Conservation (phyloP, 2,797 vertebrate species). For the Girardinus metallicus region DNA sequence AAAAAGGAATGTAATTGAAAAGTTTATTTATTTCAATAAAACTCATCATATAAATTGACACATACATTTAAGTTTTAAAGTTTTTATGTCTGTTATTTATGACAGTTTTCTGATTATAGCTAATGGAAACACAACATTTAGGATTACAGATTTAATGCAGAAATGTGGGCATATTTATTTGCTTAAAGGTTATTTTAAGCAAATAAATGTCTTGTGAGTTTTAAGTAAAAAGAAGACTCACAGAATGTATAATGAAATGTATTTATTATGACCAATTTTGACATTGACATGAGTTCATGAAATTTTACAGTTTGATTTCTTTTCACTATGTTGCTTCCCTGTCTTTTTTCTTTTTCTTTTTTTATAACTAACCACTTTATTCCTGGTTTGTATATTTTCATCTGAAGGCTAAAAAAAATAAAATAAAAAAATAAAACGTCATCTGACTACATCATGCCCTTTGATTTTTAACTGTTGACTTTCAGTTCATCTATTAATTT, state of each 20-base stretch:
- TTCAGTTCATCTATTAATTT: neutral
- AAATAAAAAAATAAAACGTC: neutral
- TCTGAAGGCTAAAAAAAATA: neutral
- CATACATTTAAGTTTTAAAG: neutral
- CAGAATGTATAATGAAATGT: neutral
- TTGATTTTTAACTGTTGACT: neutral
- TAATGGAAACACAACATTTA: neutral
- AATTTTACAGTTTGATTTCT: neutral
- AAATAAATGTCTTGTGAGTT: too few relatives aligned
- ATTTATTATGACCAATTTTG: neutral
- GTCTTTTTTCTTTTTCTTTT: neutral
- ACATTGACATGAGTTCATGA: neutral
- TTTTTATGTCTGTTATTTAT: neutral
- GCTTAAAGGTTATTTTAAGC: neutral
- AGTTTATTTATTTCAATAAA: neutral
- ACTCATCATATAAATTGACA: neutral
- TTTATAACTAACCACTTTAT: neutral
- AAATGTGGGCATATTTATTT: neutral
- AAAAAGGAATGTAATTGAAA: neutral
- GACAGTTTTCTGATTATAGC: neutral
- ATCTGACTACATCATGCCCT: neutral
- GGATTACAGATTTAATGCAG: neutral
- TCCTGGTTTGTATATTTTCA: neutral
- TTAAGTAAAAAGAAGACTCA: neutral
- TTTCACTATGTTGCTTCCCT: neutral